phyloP scores from a whole-genome alignment of 2,113 vertebrate species.

The Amphiprion ocellaris region DNA sequence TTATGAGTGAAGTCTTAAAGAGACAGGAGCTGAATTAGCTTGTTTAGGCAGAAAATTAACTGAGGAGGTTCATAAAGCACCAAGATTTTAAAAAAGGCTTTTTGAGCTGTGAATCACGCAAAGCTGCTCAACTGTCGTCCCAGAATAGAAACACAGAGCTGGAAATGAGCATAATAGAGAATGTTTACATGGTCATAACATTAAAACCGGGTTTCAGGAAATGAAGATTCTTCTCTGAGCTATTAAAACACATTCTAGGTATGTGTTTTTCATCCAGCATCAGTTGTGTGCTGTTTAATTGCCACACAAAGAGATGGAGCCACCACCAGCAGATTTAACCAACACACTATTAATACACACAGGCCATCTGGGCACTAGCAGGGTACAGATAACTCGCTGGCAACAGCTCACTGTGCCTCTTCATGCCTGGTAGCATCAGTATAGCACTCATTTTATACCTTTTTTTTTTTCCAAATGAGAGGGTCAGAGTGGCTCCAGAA shows the following conservation, averaged over 20 bases:
- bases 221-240: conserved; percentile 13
- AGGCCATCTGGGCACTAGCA: conserved; percentile 57
- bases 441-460: conserved; percentile 21
- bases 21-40: too few species aligned
- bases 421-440: conserved; percentile 38
- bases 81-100: too few species aligned
- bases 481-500: background rate
- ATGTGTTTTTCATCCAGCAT: conserved; percentile 35
- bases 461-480: conserved; percentile 12
- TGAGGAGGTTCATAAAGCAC: too few species aligned
- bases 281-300: conserved; percentile 52
- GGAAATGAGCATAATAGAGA: too few species aligned
- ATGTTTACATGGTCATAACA: conserved; percentile 9
- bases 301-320: conserved; percentile 36
- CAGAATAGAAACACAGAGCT: too few species aligned
- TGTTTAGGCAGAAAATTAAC: too few species aligned
- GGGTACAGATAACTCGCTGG: conserved; percentile 58
- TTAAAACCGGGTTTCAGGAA: conserved; percentile 10
- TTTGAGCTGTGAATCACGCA: too few species aligned
- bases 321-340: conserved; percentile 61
- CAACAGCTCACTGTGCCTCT: conserved; percentile 42
- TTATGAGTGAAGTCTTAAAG: too few species aligned
- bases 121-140: too few species aligned
- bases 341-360: conserved; percentile 65
- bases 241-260: conserved; percentile 28